phyloP scores from a whole-genome alignment of 2,113 vertebrate species.

The Arvicanthis niloticus region DNA sequence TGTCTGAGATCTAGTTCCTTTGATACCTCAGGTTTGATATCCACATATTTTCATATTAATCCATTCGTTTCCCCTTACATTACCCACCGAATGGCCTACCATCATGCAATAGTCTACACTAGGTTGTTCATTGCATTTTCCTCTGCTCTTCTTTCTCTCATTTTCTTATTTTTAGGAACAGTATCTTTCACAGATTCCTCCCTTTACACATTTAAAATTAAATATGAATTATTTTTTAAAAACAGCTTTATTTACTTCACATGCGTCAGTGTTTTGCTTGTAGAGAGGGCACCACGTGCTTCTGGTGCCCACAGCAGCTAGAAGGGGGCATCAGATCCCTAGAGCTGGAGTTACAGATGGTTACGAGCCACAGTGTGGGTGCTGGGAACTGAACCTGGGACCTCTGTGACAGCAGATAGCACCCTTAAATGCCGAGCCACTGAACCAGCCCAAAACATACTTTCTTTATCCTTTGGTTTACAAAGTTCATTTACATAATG shows the following conservation, averaged over 20 bases:
- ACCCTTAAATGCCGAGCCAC: not conserved
- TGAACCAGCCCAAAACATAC: not conserved
- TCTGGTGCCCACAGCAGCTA: too few relatives aligned
- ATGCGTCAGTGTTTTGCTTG: not conserved
- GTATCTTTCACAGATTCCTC: not conserved
- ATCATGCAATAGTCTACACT: not conserved
- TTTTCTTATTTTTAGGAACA: constrained; percentile 9
- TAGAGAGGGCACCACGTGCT: not conserved
- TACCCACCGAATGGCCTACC: not conserved
- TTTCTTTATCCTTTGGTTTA: not conserved
- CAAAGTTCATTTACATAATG: not conserved
- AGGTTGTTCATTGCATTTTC: not conserved
- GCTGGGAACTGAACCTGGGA: too few relatives aligned
- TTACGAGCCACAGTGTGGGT: not conserved
- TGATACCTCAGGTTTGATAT: not conserved
- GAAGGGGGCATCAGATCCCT: not conserved
- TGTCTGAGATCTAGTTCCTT: not conserved
- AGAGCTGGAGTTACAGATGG: not conserved
- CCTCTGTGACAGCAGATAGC: not conserved
- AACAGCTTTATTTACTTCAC: not conserved
- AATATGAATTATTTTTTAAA: not conserved
- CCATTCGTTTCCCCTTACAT: not conserved
- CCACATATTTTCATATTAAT: not conserved
- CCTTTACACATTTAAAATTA: not conserved
- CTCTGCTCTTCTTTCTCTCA: not conserved